Percentiles rank a stretch among this genome's conserved stretches.
Evolutionary conservation across 2,797 vertebrate species (phyloP).

Genomic region (Potorous gilbertii): DNA sequence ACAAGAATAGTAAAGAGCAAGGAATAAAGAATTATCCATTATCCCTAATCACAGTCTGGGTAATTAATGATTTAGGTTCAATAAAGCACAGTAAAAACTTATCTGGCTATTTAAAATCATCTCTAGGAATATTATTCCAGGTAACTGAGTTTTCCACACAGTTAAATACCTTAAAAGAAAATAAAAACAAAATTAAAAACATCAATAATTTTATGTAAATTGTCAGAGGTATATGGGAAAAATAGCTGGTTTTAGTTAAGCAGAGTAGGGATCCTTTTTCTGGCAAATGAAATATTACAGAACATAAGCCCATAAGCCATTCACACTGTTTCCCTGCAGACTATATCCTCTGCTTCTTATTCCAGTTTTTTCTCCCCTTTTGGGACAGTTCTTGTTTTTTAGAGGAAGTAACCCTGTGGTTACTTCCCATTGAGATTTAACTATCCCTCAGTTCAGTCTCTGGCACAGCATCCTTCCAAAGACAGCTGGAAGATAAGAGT

Average conservation of each 20-base stretch:
- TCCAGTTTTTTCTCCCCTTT: neutral
- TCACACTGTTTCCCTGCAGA: neutral
- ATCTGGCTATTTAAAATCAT: neutral
- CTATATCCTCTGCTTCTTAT: neutral
- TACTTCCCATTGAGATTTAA: neutral
- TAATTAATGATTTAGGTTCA: conserved; percentile 38
- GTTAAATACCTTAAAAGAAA: neutral
- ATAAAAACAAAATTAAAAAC: neutral
- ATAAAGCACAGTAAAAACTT: neutral
- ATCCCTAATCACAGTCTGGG: conserved; percentile 40
- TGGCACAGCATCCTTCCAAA: neutral
- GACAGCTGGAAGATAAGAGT: neutral
- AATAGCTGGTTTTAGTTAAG: neutral
- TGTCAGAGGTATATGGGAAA: neutral
- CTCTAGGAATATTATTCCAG: neutral
- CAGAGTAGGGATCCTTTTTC: neutral
- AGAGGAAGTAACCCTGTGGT: neutral
- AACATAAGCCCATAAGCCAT: neutral
- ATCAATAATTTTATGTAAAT: neutral
- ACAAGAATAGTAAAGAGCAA: conserved; percentile 11
- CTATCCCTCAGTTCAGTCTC: neutral
- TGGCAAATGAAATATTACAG: neutral
- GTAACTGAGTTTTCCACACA: neutral
- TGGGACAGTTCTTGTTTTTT: neutral
- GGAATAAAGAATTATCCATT: conserved; percentile 8